Evolutionary conservation across 2,888 invertebrate species (phyloP).

Genomic region (Diplazon laetatorius): DNA sequence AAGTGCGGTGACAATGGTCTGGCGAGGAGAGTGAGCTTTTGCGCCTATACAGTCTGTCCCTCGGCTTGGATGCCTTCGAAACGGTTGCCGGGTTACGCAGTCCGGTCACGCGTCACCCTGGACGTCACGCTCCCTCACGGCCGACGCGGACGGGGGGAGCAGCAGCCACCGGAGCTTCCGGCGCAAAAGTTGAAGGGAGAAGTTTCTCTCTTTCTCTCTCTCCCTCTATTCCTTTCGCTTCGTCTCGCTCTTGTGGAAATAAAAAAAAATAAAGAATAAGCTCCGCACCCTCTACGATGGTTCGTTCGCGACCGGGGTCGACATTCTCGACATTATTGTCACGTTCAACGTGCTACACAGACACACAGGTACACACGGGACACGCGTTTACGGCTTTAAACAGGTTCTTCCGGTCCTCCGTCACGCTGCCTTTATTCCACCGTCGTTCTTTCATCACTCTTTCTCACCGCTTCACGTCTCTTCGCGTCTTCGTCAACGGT

Average conservation of each 20-base stretch:
- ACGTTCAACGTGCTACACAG: constrained; percentile 68
- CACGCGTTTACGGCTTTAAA: constrained; percentile 71
- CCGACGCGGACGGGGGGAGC: constrained; percentile 34
- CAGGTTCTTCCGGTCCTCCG: constrained; percentile 66
- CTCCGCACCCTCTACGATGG: constrained; percentile 20
- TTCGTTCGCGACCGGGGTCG: background rate
- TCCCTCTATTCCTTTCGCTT: constrained; percentile 12
- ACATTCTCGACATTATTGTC: constrained; percentile 73
- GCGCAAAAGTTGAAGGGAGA: constrained; percentile 48
- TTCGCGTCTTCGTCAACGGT: background rate
- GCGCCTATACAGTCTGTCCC: constrained; percentile 50
- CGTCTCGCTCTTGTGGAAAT: constrained; percentile 17
- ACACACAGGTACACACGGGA: constrained; percentile 68
- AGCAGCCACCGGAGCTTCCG: constrained; percentile 39
- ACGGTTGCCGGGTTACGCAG: constrained; percentile 69
- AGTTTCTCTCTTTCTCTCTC: constrained; percentile 34
- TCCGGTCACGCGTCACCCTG: constrained; percentile 75
- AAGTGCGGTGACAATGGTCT: constrained; percentile 59
- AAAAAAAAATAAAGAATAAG: too few species aligned
- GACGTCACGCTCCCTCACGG: constrained; percentile 54
- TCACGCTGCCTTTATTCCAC: constrained; percentile 53
- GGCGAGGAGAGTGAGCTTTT: constrained; percentile 39
- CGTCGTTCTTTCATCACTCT: background rate
- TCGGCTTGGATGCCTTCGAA: constrained; percentile 42
- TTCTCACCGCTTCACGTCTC: too few species aligned